phyloP scores from a whole-genome alignment of 2,797 vertebrate genomes.

The Poecilia picta region DNA sequence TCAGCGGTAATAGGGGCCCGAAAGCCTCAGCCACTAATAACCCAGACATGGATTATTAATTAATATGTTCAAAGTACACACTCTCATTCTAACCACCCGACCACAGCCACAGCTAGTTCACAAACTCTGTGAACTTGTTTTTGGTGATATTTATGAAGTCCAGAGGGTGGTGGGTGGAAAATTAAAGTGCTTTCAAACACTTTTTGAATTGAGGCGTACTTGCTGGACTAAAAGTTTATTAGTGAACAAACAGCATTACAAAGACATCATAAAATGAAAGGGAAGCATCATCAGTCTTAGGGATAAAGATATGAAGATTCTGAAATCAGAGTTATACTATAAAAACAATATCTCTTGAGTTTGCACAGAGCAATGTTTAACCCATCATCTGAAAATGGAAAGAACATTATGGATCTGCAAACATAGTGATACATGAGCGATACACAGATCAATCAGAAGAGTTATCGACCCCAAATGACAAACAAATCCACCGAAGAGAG shows the following conservation, averaged over 20 bases:
- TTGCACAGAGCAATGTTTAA: neutral
- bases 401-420: neutral
- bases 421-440: neutral
- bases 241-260: neutral
- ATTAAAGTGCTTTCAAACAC: slow-evolving; percentile 42
- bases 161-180: slow-evolving; percentile 44
- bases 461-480: neutral
- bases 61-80: slow-evolving; percentile 70
- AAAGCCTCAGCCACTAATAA: slow-evolving; percentile 68
- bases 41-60: slow-evolving; percentile 75
- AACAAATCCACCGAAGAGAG: neutral
- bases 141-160: slow-evolving; percentile 62
- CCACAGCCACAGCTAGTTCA: slow-evolving; percentile 57
- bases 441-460: neutral
- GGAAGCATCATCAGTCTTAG: neutral
- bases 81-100: slow-evolving; percentile 57
- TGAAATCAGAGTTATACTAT: neutral
- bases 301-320: neutral
- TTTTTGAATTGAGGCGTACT: slow-evolving; percentile 24
- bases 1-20: slow-evolving; percentile 56
- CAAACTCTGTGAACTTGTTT: slow-evolving; percentile 58
- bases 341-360: neutral
- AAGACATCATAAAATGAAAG: neutral
- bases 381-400: neutral
- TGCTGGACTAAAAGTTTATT: slow-evolving; percentile 9